Conservation (phyloP, 2,888 invertebrate genomes). For the Neocrepidodera transversa region DNA sequence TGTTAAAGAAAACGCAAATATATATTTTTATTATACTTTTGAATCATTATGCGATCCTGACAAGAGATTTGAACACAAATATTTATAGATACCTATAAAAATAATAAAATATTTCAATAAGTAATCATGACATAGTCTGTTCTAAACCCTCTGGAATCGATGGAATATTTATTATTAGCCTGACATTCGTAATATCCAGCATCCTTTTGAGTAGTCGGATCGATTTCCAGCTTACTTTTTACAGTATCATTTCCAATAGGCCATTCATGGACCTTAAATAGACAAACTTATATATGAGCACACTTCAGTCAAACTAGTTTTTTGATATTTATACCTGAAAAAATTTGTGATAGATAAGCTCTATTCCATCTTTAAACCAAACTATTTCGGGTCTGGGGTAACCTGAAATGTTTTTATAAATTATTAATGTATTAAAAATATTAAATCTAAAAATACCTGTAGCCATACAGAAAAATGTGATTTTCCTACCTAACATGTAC, state of each 20-base stretch:
- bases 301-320: no score
- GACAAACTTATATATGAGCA: no score
- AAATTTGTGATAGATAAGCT: constrained; percentile 74
- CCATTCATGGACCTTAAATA: constrained; percentile 71
- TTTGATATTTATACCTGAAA: constrained; percentile 70
- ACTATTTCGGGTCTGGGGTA: constrained; percentile 76
- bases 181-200: constrained; percentile 76
- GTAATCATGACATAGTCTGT: constrained; percentile 69
- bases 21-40: no score
- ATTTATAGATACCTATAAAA: background rate
- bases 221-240: constrained; percentile 78
- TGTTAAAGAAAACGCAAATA: no score
- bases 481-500: constrained; percentile 77
- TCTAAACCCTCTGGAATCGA: constrained; percentile 71
- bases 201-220: constrained; percentile 76
- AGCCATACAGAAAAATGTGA: constrained; percentile 78
- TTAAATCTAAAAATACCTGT: constrained; percentile 57
- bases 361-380: constrained; percentile 80
- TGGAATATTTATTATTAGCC: constrained; percentile 74
- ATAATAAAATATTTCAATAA: constrained; percentile 50
- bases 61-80: constrained; percentile 3
- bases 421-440: background rate
- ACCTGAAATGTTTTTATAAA: constrained; percentile 55
- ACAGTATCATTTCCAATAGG: constrained; percentile 69
- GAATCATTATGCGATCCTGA: no score